These are phyloP conservation scores for Hippocampus comes DNA, from an alignment of 2,113 vertebrate genomes.

Conservation along the genomic window DNA sequence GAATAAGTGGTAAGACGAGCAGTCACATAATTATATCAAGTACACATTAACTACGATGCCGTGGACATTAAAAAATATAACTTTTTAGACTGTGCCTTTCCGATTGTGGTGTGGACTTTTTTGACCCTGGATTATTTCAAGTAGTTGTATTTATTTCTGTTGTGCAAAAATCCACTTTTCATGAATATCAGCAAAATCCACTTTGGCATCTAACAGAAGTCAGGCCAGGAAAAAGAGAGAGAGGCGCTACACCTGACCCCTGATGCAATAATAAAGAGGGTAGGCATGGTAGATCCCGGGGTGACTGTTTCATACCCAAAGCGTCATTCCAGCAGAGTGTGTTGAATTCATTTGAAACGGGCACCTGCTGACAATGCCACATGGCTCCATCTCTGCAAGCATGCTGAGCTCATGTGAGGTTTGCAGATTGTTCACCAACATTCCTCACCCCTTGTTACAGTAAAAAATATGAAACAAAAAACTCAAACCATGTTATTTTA, in stretches of 20 bases:
- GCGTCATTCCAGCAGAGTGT: conserved; percentile 55
- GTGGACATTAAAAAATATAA: no score
- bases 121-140: neutral
- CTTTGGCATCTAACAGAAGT: neutral
- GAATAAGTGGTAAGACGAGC: no score
- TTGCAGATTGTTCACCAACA: conserved; percentile 34
- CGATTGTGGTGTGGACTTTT: no score
- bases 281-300: conserved; percentile 43
- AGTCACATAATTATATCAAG: no score
- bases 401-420: conserved; percentile 53
- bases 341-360: conserved; percentile 73
- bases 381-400: conserved; percentile 59
- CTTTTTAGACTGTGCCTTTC: no score
- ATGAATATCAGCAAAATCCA: conserved; percentile 3
- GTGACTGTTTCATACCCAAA: conserved; percentile 52
- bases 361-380: conserved; percentile 67
- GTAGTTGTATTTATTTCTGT: neutral
- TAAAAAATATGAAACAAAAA: conserved; percentile 13
- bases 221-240: no score
- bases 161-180: neutral
- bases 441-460: conserved; percentile 28
- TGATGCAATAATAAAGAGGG: conserved; percentile 44
- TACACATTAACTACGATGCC: no score
- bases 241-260: conserved; percentile 19
- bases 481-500: neutral